Conservation (phyloP, 1,140 invertebrate species). For the Drosophila baimaii region DNA sequence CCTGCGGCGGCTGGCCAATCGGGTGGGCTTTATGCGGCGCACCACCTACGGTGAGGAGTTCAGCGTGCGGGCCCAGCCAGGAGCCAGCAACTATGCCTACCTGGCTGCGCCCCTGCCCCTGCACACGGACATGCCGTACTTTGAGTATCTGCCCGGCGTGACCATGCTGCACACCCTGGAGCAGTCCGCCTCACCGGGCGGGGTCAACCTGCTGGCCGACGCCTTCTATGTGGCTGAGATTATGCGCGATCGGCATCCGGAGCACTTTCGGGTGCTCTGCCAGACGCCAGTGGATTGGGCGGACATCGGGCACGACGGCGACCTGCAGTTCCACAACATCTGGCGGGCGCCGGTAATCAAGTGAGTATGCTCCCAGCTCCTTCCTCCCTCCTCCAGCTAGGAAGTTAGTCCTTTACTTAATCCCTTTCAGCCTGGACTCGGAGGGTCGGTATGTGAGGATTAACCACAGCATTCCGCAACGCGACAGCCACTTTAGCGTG, state of each 20-base stretch:
- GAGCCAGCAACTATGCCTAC: constrained; percentile 89
- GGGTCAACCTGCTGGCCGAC: constrained; percentile 87
- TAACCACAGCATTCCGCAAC: constrained; percentile 88
- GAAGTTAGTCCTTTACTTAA: not conserved
- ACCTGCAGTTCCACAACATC: constrained; percentile 86
- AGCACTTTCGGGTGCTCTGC: constrained; percentile 86
- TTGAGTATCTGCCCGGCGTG: constrained; percentile 88
- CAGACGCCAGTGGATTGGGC: constrained; percentile 87
- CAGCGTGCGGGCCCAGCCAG: constrained; percentile 86
- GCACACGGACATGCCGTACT: constrained; percentile 90
- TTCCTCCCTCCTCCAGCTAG: not conserved
- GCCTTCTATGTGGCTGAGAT: constrained; percentile 86
- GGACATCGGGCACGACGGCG: constrained; percentile 87
- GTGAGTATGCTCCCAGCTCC: constrained; percentile 61
- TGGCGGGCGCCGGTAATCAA: constrained; percentile 87
- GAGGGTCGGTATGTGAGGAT: constrained; percentile 86
- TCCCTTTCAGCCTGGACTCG: constrained; percentile 84
- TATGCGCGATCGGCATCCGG: constrained; percentile 85
- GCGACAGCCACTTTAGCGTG: constrained; percentile 87
- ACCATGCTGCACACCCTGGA: constrained; percentile 88
- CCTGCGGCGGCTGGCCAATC: constrained; percentile 85
- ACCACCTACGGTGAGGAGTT: constrained; percentile 88
- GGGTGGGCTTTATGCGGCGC: constrained; percentile 87
- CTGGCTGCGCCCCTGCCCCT: constrained; percentile 87
- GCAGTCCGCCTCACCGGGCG: constrained; percentile 87